Base-by-base conservation (phyloP, 2,113 vertebrate genomes). In the Platichthys stellatus region DNA sequence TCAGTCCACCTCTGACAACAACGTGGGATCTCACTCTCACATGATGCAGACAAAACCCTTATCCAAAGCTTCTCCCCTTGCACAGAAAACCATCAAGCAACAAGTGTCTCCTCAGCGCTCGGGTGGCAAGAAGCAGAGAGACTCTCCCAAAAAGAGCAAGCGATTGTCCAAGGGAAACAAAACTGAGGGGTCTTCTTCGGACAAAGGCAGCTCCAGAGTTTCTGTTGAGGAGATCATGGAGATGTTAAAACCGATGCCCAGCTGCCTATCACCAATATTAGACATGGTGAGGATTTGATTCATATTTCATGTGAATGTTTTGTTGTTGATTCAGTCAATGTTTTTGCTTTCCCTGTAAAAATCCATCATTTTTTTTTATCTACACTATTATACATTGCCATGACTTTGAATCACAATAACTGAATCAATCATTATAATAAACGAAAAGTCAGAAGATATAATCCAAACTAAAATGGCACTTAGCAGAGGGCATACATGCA, bases 201-300 rank as follows among this genome's bases (percentile, higher is more conserved):
- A 28, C 15, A 10, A 3, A 4, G 17, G 21, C 65, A 63, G 31
- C 12, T 17, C 2, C 0, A 5, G 51, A 54, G 0, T 69, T 0
- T 68, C 81, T 74, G 0, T 86, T 45, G 59, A 72, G 67, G 87
- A 47, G 58, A 83, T 73, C 31, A 64, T 66, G 67, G 83, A 95
- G 2, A 94, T 94, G 90, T 95, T 95, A 76, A 94, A 74, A 58
- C 95, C 95, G 31, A 85, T 98, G 9, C 96, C 92, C 24, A 91
- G 95, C 68, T 94, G 95, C 0, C 78, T 99, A 62, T 99, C 98
- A 60, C 98, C 98, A 0, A 49, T 99, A 76, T 85, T 75, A 31
- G 82, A 89, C 40, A 88, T 51, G 83, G 90, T 91, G 28, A 90
- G 84, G 76, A 68, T 45, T 23, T 20, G 15, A 0, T 23, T 74